Percentiles rank a stretch among this genome's conserved stretches.
Conservation (phyloP, 1,140 invertebrate genomes). For the Drosophila tsacasi region DNA sequence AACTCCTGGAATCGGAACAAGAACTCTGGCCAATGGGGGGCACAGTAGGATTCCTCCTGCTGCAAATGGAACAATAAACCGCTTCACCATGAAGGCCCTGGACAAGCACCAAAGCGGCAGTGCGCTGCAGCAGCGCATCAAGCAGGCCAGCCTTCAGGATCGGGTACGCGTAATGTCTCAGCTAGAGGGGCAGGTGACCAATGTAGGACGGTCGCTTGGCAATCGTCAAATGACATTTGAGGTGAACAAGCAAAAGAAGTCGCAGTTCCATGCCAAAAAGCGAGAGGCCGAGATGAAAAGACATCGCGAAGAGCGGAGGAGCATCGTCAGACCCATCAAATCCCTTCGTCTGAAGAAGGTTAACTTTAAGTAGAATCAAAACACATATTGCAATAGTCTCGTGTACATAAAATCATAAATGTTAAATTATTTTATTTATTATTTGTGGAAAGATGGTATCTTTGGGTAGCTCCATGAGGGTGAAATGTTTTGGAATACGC, state of each 20-base stretch:
- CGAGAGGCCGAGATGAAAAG: slow-evolving; percentile 87
- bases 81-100: slow-evolving; percentile 55
- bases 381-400: slow-evolving; percentile 33
- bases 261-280: slow-evolving; percentile 83
- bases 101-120: slow-evolving; percentile 47
- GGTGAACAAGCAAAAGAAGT: slow-evolving; percentile 86
- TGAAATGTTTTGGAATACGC: neutral
- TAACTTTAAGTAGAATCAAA: slow-evolving; percentile 78
- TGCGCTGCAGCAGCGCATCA: slow-evolving; percentile 74
- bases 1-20: slow-evolving; percentile 22
- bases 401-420: slow-evolving; percentile 59
- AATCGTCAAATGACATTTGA: slow-evolving; percentile 93
- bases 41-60: slow-evolving; percentile 1
- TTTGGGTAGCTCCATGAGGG: neutral
- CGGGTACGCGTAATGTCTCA: slow-evolving; percentile 88
- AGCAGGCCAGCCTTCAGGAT: slow-evolving; percentile 90
- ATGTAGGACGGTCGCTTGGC: slow-evolving; percentile 87
- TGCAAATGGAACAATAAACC: slow-evolving; percentile 31
- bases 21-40: slow-evolving; percentile 43
- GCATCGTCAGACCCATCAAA: slow-evolving; percentile 89
- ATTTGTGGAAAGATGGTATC: slow-evolving; percentile 4
- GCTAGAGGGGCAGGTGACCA: slow-evolving; percentile 86
- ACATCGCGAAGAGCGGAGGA: slow-evolving; percentile 90
- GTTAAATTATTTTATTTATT: slow-evolving; percentile 39
- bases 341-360: slow-evolving; percentile 79